phyloP scores from a whole-genome alignment of 2,888 invertebrate species.

The Drosophila percnosoma region DNA sequence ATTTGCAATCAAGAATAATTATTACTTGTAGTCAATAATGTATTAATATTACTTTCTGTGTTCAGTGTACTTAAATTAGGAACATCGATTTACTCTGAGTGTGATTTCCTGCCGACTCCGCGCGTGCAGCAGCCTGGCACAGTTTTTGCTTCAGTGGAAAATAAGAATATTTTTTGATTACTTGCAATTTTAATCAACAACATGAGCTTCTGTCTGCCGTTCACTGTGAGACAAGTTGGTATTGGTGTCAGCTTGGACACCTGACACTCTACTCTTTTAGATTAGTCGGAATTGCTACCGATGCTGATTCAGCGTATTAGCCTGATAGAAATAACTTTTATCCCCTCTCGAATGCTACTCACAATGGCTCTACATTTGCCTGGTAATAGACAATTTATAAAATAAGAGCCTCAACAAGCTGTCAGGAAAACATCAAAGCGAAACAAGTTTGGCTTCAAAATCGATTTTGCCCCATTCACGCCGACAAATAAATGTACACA shows the following conservation, averaged over 20 bases:
- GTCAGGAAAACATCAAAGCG: slow-evolving; percentile 43
- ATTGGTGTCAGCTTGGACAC: slow-evolving; percentile 64
- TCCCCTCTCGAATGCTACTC: not conserved
- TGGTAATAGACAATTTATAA: slow-evolving; percentile 27
- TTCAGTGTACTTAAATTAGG: not conserved
- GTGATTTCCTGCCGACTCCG: slow-evolving; percentile 17
- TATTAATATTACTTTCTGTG: not conserved
- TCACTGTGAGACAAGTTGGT: slow-evolving; percentile 28
- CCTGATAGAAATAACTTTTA: not conserved
- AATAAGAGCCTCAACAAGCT: slow-evolving; percentile 50
- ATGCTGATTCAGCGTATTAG: slow-evolving; percentile 17
- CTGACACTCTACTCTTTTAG: slow-evolving; percentile 44
- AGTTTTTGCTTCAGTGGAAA: slow-evolving; percentile 53
- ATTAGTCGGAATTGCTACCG: slow-evolving; percentile 57
- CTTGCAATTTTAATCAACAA: slow-evolving; percentile 70
- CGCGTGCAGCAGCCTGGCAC: slow-evolving; percentile 45
- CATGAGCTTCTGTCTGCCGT: slow-evolving; percentile 21
- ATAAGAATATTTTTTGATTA: slow-evolving; percentile 54
- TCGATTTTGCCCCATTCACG: slow-evolving; percentile 26
- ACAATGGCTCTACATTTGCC: not conserved
- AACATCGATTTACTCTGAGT: not conserved
- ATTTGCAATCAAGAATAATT: not conserved
- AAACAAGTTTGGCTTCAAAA: slow-evolving; percentile 47
- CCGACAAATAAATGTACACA: slow-evolving; percentile 40
- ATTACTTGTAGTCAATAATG: not conserved